phyloP scores from a whole-genome alignment of 2,888 invertebrate genomes.

The Apeira syringaria region DNA sequence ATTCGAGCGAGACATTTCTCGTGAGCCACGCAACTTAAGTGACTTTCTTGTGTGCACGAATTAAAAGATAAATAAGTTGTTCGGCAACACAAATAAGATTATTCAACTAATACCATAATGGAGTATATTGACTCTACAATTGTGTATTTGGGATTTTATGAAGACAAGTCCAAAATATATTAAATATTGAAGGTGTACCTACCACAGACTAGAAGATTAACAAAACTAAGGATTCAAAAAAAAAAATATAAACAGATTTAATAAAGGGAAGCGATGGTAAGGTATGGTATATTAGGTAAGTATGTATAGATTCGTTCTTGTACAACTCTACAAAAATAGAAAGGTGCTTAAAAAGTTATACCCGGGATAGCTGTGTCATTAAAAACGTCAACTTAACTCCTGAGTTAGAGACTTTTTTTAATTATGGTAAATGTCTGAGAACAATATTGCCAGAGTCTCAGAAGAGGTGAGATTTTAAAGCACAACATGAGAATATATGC shows the following conservation, averaged over 20 bases:
- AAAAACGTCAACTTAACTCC: too few species aligned
- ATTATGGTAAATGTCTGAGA: too few species aligned
- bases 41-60: conserved; percentile 41
- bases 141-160: conserved; percentile 5
- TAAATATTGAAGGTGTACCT: conserved; percentile 18
- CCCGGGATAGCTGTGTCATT: conserved; percentile 8
- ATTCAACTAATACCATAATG: not conserved
- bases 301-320: conserved; percentile 22
- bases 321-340: not conserved
- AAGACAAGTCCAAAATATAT: conserved; percentile 9
- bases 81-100: too few species aligned
- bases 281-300: conserved; percentile 32
- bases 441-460: too few species aligned
- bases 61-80: too few species aligned
- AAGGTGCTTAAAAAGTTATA: not conserved
- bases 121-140: not conserved
- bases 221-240: conserved; percentile 10
- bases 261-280: conserved; percentile 33
- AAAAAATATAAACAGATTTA: conserved; percentile 32
- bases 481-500: too few species aligned
- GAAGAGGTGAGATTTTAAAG: too few species aligned
- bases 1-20: conserved; percentile 59
- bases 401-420: too few species aligned
- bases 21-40: conserved; percentile 52
- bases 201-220: conserved; percentile 15